Conservation (phyloP, 2,888 invertebrate genomes). For the Eupeodes luniger region DNA sequence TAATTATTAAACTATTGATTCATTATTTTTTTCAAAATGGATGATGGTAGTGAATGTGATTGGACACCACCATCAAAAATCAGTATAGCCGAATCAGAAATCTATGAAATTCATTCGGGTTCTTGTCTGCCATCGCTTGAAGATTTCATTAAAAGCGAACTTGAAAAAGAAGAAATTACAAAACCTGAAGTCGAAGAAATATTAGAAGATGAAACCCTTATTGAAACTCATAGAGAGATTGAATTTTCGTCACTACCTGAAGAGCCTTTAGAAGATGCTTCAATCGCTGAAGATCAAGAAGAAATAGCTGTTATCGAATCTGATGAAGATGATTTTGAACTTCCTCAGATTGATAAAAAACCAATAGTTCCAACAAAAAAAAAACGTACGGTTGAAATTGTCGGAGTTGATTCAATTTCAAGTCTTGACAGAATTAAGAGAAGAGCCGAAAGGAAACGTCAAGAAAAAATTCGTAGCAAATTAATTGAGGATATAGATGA, state of each 20-base stretch:
- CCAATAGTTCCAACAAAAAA: constrained; percentile 15
- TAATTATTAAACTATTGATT: too few species aligned
- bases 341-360: constrained; percentile 34
- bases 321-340: constrained; percentile 44
- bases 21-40: too few species aligned
- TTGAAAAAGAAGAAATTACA: constrained; percentile 18
- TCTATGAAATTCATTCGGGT: constrained; percentile 36
- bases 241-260: neutral
- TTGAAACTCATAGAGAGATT: neutral
- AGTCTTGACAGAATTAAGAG: constrained; percentile 31
- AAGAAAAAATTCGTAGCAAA: neutral
- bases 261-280: neutral
- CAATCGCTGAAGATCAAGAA: constrained; percentile 2
- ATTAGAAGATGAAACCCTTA: neutral
- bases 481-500: constrained; percentile 37
- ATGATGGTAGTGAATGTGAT: too few species aligned
- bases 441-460: neutral
- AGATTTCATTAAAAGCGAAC: constrained; percentile 37
- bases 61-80: too few species aligned
- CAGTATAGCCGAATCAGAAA: neutral
- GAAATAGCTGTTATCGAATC: neutral
- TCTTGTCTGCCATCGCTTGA: constrained; percentile 48
- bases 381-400: constrained; percentile 18
- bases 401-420: constrained; percentile 28
- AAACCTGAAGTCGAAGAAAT: neutral